A percentile compares a stretch with the other conserved stretches of the same genome.
These are phyloP conservation scores for Apodemus sylvaticus DNA, from an alignment of 2,113 vertebrate genomes.

Conservation along the genomic window DNA sequence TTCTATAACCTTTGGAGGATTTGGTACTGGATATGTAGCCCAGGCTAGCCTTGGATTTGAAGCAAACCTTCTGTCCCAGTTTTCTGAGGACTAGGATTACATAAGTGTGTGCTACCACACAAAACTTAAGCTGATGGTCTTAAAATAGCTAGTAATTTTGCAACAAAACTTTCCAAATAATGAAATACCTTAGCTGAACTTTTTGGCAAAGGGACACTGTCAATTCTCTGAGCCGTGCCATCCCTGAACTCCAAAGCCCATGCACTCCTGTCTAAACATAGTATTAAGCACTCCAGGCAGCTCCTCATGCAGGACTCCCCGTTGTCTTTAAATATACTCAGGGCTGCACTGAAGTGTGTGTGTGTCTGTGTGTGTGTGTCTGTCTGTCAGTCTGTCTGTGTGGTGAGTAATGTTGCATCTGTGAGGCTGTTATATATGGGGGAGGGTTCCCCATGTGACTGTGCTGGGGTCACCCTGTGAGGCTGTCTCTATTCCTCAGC, in stretches of 20 bases:
- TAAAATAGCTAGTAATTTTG: conserved; percentile 38
- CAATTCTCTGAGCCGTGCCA: not conserved
- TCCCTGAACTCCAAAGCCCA: not conserved
- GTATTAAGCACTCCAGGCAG: not conserved
- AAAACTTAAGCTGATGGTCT: not conserved
- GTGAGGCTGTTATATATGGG: not conserved
- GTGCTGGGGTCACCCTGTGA: not conserved
- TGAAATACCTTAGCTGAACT: not conserved
- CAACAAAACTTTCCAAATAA: conserved; percentile 40
- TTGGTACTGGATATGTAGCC: not conserved
- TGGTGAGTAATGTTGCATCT: not conserved
- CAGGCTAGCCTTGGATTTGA: not conserved
- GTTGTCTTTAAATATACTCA: not conserved
- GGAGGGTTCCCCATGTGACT: not conserved
- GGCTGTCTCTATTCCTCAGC: not conserved
- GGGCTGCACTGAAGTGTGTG: not conserved
- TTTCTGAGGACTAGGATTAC: not conserved
- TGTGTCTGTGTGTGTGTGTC: not conserved
- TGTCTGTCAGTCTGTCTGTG: not conserved
- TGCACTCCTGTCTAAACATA: not conserved
- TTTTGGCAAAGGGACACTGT: not conserved
- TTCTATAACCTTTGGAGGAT: not conserved
- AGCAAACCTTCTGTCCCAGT: not conserved
- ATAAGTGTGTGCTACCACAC: not conserved
- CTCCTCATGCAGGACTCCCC: not conserved